A percentile compares a stretch with the other conserved stretches of the same genome.
These are phyloP conservation scores for Sebastes iracundus DNA, from an alignment of 2,797 vertebrate genomes.

Conservation along the genomic window DNA sequence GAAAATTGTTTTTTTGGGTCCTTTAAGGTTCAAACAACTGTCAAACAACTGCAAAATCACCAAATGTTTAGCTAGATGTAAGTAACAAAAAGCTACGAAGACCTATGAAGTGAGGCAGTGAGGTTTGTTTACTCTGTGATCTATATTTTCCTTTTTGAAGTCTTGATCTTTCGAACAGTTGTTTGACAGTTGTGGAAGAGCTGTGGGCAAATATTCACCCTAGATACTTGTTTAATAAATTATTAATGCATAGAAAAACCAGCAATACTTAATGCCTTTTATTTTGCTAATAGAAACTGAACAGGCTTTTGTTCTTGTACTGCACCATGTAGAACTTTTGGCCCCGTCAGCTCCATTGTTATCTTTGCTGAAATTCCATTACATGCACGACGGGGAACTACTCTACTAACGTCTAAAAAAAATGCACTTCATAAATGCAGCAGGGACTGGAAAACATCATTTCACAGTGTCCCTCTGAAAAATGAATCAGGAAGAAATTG, in stretches of 20 bases:
- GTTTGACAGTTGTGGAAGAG: slow-evolving; percentile 4
- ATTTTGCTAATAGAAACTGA: not conserved
- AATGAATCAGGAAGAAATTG: slow-evolving; percentile 10
- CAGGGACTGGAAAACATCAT: slow-evolving; percentile 1
- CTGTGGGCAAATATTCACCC: slow-evolving; percentile 19
- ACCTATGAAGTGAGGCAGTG: not conserved
- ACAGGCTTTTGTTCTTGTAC: not conserved
- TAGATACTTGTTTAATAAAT: slow-evolving; percentile 10
- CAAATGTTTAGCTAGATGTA: not conserved
- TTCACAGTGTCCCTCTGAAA: slow-evolving; percentile 9
- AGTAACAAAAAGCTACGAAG: not conserved
- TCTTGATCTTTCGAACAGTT: not conserved
- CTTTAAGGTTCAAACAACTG: not conserved
- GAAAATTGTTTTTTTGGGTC: not conserved
- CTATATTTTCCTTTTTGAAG: not conserved
- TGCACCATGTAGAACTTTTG: slow-evolving; percentile 8
- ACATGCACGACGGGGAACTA: not conserved
- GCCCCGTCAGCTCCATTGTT: not conserved
- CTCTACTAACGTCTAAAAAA: not conserved
- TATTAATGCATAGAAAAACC: slow-evolving; percentile 22
- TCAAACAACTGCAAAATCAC: not conserved
- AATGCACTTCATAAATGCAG: not conserved
- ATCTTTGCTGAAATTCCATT: slow-evolving; percentile 21
- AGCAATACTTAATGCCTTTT: slow-evolving; percentile 3
- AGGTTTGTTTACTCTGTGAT: slow-evolving; percentile 21